Percentiles rank a stretch among this genome's conserved stretches.
Evolutionary conservation across 2,888 invertebrate genomes (phyloP).

Genomic region (Phortica okadai): DNA sequence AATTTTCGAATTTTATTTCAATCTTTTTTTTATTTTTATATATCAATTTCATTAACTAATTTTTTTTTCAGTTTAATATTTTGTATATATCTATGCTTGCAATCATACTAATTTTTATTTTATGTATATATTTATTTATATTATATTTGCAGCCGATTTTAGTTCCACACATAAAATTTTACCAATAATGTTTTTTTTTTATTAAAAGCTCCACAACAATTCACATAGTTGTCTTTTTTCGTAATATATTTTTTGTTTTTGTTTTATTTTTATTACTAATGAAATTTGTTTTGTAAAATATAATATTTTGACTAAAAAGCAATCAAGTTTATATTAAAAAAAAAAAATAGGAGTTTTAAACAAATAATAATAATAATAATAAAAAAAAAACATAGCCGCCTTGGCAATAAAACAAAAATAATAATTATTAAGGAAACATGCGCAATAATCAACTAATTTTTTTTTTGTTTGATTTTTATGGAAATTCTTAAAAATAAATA

Average conservation of each 20-base stretch:
- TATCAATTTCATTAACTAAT: constrained; percentile 64
- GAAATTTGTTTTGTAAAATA: too few species aligned
- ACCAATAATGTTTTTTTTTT: neutral
- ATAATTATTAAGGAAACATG: too few species aligned
- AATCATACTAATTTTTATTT: neutral
- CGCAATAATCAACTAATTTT: too few species aligned
- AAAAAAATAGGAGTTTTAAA: neutral
- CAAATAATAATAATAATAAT: neutral
- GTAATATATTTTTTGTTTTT: neutral
- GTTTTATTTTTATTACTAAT: neutral
- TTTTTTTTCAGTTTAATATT: constrained; percentile 32
- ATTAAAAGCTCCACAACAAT: too few species aligned
- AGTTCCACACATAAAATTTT: neutral
- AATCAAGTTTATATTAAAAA: too few species aligned
- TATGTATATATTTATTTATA: neutral
- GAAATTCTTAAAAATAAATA: neutral
- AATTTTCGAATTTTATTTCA: constrained; percentile 64
- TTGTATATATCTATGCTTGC: constrained; percentile 30
- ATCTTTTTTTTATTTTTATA: constrained; percentile 58
- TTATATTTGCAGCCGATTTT: constrained; percentile 16
- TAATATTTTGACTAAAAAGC: neutral
- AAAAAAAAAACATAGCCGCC: too few species aligned
- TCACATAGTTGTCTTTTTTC: neutral
- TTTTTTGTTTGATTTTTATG: too few species aligned
- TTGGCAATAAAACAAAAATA: too few species aligned